Evolutionary conservation across 2,113 vertebrate genomes (phyloP).

Genomic region (Hippocampus guttulatus): DNA sequence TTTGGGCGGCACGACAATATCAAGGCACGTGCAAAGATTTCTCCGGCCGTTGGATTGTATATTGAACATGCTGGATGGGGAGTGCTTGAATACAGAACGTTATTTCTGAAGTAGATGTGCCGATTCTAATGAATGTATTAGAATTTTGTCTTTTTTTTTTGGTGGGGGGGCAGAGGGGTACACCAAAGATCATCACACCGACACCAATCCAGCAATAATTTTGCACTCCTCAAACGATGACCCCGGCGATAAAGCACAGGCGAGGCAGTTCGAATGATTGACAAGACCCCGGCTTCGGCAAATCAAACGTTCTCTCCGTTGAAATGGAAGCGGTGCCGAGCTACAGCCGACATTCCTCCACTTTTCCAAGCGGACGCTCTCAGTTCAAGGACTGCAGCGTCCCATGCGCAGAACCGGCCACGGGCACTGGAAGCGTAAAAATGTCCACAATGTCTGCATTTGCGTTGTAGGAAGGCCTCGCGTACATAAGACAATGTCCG

Average conservation of each 20-base stretch:
- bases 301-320: background rate
- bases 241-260: background rate
- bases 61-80: background rate
- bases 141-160: too few species aligned
- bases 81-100: background rate
- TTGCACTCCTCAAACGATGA: background rate
- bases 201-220: background rate
- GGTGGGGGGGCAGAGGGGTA: too few species aligned
- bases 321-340: conserved; percentile 9
- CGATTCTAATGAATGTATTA: too few species aligned
- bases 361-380: background rate
- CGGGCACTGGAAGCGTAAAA: too few species aligned
- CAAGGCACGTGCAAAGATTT: background rate
- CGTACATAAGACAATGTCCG: too few species aligned
- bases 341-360: background rate
- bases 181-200: background rate
- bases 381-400: background rate
- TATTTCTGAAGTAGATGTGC: too few species aligned
- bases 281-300: background rate
- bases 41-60: background rate
- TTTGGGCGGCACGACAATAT: too few species aligned
- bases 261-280: background rate
- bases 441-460: background rate
- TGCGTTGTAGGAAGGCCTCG: background rate
- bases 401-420: background rate